These are phyloP conservation scores for Heliconius eleuchia DNA, from an alignment of 1,140 invertebrate genomes.

Conservation along the genomic window DNA sequence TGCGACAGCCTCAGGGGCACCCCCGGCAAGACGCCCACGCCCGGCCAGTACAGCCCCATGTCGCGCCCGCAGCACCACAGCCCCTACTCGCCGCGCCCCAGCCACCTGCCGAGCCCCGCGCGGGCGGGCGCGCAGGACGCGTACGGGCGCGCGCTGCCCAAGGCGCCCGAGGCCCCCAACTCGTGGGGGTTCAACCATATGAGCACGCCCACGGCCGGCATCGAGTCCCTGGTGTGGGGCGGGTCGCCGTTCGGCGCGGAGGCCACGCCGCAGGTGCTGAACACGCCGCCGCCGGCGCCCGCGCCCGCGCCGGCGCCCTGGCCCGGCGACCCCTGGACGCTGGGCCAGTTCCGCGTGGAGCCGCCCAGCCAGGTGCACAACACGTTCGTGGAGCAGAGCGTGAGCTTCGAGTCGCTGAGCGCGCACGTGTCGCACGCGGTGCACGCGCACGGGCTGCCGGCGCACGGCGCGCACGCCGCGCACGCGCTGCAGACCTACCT, in stretches of 20 bases:
- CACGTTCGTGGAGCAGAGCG: conserved; percentile 67
- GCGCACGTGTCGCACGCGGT: conserved; percentile 51
- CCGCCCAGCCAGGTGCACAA: conserved; percentile 64
- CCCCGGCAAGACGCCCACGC: conserved; percentile 63
- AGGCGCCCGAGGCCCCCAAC: conserved; percentile 51
- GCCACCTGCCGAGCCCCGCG: conserved; percentile 68
- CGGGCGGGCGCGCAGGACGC: conserved; percentile 56
- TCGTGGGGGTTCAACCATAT: conserved; percentile 61
- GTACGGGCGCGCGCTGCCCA: conserved; percentile 55
- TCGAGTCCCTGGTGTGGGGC: conserved; percentile 69
- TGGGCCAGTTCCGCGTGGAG: conserved; percentile 66
- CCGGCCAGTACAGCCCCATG: conserved; percentile 74
- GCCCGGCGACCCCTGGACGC: conserved; percentile 61
- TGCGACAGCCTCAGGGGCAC: conserved; percentile 55
- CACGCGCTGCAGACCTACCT: conserved; percentile 60
- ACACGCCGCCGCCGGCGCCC: conserved; percentile 56
- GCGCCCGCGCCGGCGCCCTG: conserved; percentile 18
- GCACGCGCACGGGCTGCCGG: conserved; percentile 46
- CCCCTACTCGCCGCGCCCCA: conserved; percentile 21
- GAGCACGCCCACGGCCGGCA: conserved; percentile 45
- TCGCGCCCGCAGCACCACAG: conserved; percentile 51
- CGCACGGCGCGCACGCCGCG: conserved; percentile 41
- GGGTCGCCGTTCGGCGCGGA: conserved; percentile 47
- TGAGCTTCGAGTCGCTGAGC: conserved; percentile 62
- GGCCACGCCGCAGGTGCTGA: conserved; percentile 45